Conservation (phyloP, 2,888 invertebrate genomes). For the Calameuta filiformis region DNA sequence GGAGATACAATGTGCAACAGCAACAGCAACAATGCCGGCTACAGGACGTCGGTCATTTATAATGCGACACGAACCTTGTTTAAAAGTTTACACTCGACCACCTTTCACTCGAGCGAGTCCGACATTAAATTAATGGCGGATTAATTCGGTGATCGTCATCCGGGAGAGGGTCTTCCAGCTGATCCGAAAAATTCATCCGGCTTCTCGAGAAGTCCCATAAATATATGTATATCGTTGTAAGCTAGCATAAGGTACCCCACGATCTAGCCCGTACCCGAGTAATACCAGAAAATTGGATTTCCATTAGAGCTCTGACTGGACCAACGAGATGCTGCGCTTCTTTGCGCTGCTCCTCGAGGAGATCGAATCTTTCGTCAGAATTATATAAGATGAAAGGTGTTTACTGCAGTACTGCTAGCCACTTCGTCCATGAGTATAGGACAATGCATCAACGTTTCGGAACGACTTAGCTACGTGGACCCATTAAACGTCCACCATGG, state of each 20-base stretch:
- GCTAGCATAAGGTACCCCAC: not conserved
- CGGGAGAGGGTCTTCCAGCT: constrained; percentile 12
- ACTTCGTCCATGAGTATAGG: not conserved
- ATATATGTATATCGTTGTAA: not conserved
- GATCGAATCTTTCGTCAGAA: not conserved
- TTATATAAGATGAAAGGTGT: not conserved
- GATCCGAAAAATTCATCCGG: not conserved
- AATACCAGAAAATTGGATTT: not conserved
- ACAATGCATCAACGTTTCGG: constrained; percentile 25
- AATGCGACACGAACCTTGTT: constrained; percentile 59
- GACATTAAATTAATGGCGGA: constrained; percentile 61
- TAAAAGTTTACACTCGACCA: constrained; percentile 62
- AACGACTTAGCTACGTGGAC: constrained; percentile 8
- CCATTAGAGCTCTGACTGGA: not conserved
- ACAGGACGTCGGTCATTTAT: constrained; percentile 56
- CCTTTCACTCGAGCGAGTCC: constrained; percentile 46
- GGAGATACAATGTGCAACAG: constrained; percentile 13
- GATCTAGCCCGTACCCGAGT: not conserved
- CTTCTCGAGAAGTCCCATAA: not conserved
- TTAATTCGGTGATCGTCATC: constrained; percentile 61
- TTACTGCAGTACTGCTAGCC: not conserved
- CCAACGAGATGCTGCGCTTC: not conserved
- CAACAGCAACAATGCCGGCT: constrained; percentile 22
- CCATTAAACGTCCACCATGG: constrained; percentile 20
- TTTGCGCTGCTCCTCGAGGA: not conserved